phyloP scores from a whole-genome alignment of 2,888 invertebrate genomes.

The Calameuta filiformis region DNA sequence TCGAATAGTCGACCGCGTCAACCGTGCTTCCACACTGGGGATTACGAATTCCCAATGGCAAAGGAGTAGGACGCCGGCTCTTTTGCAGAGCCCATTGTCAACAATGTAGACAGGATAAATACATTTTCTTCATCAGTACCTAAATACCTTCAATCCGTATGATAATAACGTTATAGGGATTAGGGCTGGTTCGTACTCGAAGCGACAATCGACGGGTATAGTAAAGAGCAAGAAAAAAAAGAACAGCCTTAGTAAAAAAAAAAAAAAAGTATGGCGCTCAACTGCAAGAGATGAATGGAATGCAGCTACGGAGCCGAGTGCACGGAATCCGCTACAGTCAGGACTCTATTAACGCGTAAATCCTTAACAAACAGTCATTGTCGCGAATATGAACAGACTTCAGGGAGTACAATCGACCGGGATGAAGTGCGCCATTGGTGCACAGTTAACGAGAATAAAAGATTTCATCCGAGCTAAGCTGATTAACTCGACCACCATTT shows the following conservation, averaged over 20 bases:
- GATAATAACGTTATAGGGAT: neutral
- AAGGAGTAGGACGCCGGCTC: conserved; percentile 9
- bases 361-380: conserved; percentile 43
- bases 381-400: conserved; percentile 4
- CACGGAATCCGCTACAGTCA: conserved; percentile 1
- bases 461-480: conserved; percentile 47
- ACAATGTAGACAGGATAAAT: neutral
- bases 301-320: neutral
- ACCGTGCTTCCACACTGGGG: neutral
- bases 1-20: conserved; percentile 15
- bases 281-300: neutral
- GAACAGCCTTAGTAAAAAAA: neutral
- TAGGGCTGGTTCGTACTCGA: neutral
- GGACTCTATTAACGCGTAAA: conserved; percentile 29
- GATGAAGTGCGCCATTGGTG: conserved; percentile 27
- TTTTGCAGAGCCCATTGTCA: conserved; percentile 7
- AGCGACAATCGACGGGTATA: neutral
- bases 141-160: neutral
- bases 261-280: neutral
- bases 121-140: neutral
- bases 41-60: conserved; percentile 5
- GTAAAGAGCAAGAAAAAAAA: neutral
- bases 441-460: conserved; percentile 17
- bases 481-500: conserved; percentile 51
- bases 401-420: conserved; percentile 28